Base-by-base conservation (phyloP, 37 sponge, comb jelly and placozoan genomes). In the Ephydatia muelleri region DNA sequence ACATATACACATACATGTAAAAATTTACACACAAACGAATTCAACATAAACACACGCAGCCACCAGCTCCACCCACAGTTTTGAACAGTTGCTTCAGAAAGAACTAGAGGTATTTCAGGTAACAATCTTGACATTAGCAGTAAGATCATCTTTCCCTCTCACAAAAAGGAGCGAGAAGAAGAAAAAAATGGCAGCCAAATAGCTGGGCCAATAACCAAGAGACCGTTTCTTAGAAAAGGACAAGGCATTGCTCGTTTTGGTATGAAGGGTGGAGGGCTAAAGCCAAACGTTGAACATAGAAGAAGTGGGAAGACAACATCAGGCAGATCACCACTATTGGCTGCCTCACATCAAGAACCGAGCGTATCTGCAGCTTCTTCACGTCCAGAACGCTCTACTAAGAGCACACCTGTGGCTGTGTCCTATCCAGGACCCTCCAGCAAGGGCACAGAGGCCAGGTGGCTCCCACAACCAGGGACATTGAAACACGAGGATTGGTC, bases 171-270 rank as follows among this genome's bases (percentile, higher is more conserved):
- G 72, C 43, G 6, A 43, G 43, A 9, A 43, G 6, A 3, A 43
- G 43, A 43, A 43, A 3, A 43, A 43, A 43, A 43, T 43, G 43
- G 6, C 6, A 43, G 43, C 43, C 43, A 43, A 43, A 43, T 3
- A 43, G 43, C 43, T 43, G 43, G 43, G 6, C 43, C 43, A 30
- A 28, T 64, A 57, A 68, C 74, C 28, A 65, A 77, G 30, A 68
- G 84, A 68, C 38, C 93, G 27, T 94, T 94, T 40, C 67, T 94
- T 21, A 67, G 84, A 22, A 84, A 80, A 78, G 93, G 95, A 25
- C 73, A 94, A 40, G 95, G 95, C 4, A 70, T 88, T 25, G 80
- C 89, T 2, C 77, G 93, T 39, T 94, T 92, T 74, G 71, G 71
- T 11, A 75, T 89, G 64, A 78, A 78, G 67, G 36, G 5, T 22